Percentiles rank a stretch among this genome's conserved stretches.
Conservation (phyloP, 1,140 invertebrate species). For the Scaptomyza graminum region DNA sequence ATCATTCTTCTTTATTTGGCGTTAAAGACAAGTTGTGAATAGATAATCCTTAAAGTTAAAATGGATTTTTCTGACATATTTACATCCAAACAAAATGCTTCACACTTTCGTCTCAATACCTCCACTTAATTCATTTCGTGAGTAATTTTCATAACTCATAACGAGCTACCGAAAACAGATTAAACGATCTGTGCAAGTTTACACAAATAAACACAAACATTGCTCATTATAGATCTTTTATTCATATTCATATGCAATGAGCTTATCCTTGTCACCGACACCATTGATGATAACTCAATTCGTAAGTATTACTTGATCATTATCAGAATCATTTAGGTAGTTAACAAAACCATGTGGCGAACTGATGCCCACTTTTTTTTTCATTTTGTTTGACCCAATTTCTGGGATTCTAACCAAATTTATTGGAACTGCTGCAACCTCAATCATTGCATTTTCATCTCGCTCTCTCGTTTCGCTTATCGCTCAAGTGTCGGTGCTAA, state of each 20-base stretch:
- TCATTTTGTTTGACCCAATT: slow-evolving; percentile 34
- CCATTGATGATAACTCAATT: slow-evolving; percentile 37
- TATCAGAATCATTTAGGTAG: slow-evolving; percentile 32
- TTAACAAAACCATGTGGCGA: slow-evolving; percentile 21
- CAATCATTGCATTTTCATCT: slow-evolving; percentile 51
- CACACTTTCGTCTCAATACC: background rate
- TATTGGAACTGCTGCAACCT: slow-evolving; percentile 37
- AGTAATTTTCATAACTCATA: slow-evolving; percentile 12
- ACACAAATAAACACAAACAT: background rate
- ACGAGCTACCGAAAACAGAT: slow-evolving; percentile 4
- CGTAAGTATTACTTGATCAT: slow-evolving; percentile 14
- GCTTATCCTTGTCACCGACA: slow-evolving; percentile 7
- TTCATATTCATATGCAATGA: background rate
- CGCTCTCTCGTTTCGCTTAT: slow-evolving; percentile 44
- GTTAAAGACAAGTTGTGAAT: too few relatives aligned
- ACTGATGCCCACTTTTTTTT: slow-evolving; percentile 11
- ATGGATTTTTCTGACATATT: too few relatives aligned
- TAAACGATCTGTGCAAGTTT: slow-evolving; percentile 4
- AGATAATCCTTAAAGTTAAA: too few relatives aligned
- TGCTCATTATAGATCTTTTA: slow-evolving; percentile 4
- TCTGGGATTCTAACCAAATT: slow-evolving; percentile 20
- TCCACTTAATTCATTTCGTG: slow-evolving; percentile 11
- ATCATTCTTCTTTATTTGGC: too few relatives aligned
- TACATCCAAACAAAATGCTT: too few relatives aligned
- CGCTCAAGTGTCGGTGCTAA: slow-evolving; percentile 73